Base-by-base conservation (phyloP, 2,113 vertebrate genomes). In the Rhinopithecus roxellana region DNA sequence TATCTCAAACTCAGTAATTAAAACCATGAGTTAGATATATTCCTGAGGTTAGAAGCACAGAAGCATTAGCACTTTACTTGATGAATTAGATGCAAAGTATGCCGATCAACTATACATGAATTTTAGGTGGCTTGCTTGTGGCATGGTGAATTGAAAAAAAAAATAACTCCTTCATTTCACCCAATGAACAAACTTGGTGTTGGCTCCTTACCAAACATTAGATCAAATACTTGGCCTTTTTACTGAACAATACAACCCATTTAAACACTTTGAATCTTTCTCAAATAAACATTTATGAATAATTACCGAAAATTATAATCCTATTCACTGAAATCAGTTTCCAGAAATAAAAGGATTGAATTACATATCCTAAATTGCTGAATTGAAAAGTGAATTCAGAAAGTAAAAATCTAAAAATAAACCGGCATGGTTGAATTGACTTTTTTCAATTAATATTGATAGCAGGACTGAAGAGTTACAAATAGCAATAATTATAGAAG, bases 351-450 rank as follows among this genome's bases (percentile, higher is more conserved):
- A 90, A 90, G 18, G 6, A 27, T 57, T n/a, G 38, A 87, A 86
- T 40, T 38, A 80, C 4, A 43, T n/a, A 55, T 78, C 30, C 57
- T 18, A 45, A 93, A 80, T 32, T 52, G 25, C 45, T n/a, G 30
- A 90, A 77, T 10, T n/a, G 32, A 87, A 90, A 80, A 69, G 32
- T 52, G 40, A 94, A 89, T 87, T 90, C 64, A 85, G 57, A 82
- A 82, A 94, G 67, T 50, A 90, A 79, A 86, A 79, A 35, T 50
- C 52, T 74, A 64, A 82, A 96, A 93, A 86, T 87, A 72, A 70
- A 55, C 74, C 18, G 23, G n/a, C 69, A 11, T 43, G 40, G 20
- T 69, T 70, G 23, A 81, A 57, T 74, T 79, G 52, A 17, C 35
- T 23, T 89, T 89, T 94, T 81, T 12, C 74, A 70, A 45, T 45